Percentiles rank a stretch among this genome's conserved stretches.
Evolutionary conservation across 2,888 invertebrate genomes (phyloP).

Genomic region (Amiota communis): DNA sequence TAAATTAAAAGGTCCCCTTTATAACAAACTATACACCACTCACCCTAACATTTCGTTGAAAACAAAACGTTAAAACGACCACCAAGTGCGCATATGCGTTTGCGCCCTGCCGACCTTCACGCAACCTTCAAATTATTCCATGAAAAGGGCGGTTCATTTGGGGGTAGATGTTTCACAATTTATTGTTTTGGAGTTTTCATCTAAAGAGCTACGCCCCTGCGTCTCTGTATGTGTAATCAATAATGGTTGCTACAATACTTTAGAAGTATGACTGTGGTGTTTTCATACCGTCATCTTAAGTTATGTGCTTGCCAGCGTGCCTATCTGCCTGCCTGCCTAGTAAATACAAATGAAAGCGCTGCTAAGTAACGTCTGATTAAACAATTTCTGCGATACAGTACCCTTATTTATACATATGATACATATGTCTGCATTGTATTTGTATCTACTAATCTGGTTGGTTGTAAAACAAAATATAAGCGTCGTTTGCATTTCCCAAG

Average conservation of each 20-base stretch:
- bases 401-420: no score
- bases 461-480: constrained; percentile 6
- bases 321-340: background rate
- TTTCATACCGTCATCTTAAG: background rate
- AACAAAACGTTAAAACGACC: no score
- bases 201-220: constrained; percentile 54
- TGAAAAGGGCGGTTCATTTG: background rate
- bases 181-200: constrained; percentile 28
- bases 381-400: constrained; percentile 50
- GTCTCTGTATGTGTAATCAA: constrained; percentile 48
- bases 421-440: no score
- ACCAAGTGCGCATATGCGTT: constrained; percentile 24
- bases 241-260: constrained; percentile 19
- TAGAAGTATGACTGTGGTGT: background rate
- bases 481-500: background rate
- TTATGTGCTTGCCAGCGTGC: background rate
- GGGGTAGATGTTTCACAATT: background rate
- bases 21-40: no score
- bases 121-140: constrained; percentile 66
- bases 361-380: constrained; percentile 67
- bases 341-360: constrained; percentile 46
- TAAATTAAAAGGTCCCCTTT: no score
- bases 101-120: constrained; percentile 68
- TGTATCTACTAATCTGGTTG: no score
- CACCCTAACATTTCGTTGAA: no score